phyloP scores from a whole-genome alignment of 2,888 invertebrate species.

The Charanyca ferruginea region DNA sequence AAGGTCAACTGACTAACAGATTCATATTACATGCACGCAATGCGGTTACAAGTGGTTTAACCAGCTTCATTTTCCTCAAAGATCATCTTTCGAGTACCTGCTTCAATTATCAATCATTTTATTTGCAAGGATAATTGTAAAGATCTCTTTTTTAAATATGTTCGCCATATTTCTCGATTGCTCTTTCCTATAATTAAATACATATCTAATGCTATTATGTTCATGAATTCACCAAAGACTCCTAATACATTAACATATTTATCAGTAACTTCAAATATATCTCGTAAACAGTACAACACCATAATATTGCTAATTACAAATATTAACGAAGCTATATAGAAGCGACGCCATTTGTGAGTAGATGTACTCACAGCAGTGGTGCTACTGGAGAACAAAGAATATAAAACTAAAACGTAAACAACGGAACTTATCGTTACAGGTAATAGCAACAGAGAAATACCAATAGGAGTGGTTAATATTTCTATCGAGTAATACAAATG shows the following conservation, averaged over 20 bases:
- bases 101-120: neutral
- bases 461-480: constrained; percentile 47
- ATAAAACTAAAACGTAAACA: constrained; percentile 34
- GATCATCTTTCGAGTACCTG: neutral
- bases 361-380: neutral
- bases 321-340: constrained; percentile 42
- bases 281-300: constrained; percentile 43
- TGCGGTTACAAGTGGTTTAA: neutral
- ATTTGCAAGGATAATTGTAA: constrained; percentile 24
- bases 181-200: constrained; percentile 34
- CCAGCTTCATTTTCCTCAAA: constrained; percentile 12
- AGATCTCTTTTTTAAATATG: constrained; percentile 29
- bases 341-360: constrained; percentile 32
- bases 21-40: neutral
- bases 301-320: constrained; percentile 45
- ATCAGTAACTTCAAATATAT: constrained; percentile 38
- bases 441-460: constrained; percentile 34
- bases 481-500: constrained; percentile 30
- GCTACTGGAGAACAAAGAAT: constrained; percentile 18
- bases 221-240: constrained; percentile 44
- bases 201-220: constrained; percentile 36
- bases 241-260: constrained; percentile 41
- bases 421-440: constrained; percentile 39
- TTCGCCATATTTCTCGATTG: constrained; percentile 34
- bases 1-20: neutral